A percentile compares a stretch with the other conserved stretches of the same genome.
Conservation (phyloP, 2,797 vertebrate species). For the Argya squamiceps region DNA sequence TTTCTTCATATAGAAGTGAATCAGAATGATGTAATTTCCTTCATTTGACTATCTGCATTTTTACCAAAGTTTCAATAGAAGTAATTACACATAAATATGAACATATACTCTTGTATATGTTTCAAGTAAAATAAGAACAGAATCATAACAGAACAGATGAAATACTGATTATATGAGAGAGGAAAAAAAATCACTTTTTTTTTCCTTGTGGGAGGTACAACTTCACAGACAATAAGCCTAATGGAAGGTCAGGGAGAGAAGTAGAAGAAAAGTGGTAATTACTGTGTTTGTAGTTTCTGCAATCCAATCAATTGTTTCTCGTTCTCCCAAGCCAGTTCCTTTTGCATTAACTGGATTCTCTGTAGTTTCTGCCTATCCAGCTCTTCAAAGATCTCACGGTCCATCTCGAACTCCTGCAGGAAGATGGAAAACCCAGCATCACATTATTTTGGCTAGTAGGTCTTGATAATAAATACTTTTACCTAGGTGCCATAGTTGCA, state of each 20-base stretch:
- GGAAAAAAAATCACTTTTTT: not conserved
- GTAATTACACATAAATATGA: not conserved
- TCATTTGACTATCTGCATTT: not conserved
- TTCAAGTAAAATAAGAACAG: not conserved
- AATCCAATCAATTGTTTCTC: conserved; percentile 81
- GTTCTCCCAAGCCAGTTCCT: conserved; percentile 85
- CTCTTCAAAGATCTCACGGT: conserved; percentile 80
- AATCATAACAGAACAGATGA: not conserved
- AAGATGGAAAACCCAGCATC: not conserved
- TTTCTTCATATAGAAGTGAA: not conserved
- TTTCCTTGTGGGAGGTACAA: not conserved
- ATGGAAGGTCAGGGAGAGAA: not conserved
- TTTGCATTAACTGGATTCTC: conserved; percentile 78
- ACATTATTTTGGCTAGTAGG: not conserved
- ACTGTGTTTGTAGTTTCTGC: conserved; percentile 84
- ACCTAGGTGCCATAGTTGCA: not conserved
- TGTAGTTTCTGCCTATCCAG: conserved; percentile 74
- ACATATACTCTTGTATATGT: not conserved
- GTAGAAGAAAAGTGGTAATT: not conserved
- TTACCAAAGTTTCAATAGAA: not conserved
- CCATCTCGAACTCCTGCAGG: conserved; percentile 84
- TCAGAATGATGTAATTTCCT: not conserved
- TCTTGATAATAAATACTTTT: not conserved
- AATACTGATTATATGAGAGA: not conserved
- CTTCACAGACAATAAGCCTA: not conserved